Evolutionary conservation across 2,888 invertebrate species (phyloP).

Genomic region (Tricholauxania praeusta): DNA sequence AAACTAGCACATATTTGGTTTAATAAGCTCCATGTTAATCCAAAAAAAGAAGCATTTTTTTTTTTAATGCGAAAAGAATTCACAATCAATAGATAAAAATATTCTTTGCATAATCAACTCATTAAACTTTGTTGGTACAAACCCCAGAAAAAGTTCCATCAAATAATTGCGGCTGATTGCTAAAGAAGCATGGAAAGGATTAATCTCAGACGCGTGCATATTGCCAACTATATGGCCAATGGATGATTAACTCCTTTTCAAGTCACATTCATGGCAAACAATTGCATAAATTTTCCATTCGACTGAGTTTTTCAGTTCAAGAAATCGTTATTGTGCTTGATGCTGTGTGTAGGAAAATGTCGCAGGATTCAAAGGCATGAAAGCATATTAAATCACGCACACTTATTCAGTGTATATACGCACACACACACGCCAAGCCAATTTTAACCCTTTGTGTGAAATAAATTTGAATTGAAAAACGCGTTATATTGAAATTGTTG

Average conservation of each 20-base stretch:
- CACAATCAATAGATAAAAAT: no score
- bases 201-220: slow-evolving; percentile 8
- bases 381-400: neutral
- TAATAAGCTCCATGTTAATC: neutral
- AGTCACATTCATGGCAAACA: slow-evolving; percentile 47
- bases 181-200: neutral
- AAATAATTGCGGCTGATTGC: slow-evolving; percentile 4
- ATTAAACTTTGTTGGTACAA: neutral
- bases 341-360: slow-evolving; percentile 20
- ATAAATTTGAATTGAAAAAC: slow-evolving; percentile 19
- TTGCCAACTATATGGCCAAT: slow-evolving; percentile 1
- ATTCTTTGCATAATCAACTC: slow-evolving; percentile 5
- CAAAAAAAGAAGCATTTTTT: no score
- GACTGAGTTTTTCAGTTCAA: slow-evolving; percentile 54
- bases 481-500: slow-evolving; percentile 26
- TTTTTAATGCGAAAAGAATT: neutral
- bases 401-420: neutral
- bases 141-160: neutral
- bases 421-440: neutral
- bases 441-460: slow-evolving; percentile 28
- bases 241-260: slow-evolving; percentile 15
- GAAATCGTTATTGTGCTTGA: slow-evolving; percentile 24
- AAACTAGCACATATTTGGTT: neutral
- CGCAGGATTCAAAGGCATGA: no score
- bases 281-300: slow-evolving; percentile 66